These are phyloP conservation scores for Desmodus rotundus DNA, from an alignment of 2,113 vertebrate genomes.

Conservation along the genomic window DNA sequence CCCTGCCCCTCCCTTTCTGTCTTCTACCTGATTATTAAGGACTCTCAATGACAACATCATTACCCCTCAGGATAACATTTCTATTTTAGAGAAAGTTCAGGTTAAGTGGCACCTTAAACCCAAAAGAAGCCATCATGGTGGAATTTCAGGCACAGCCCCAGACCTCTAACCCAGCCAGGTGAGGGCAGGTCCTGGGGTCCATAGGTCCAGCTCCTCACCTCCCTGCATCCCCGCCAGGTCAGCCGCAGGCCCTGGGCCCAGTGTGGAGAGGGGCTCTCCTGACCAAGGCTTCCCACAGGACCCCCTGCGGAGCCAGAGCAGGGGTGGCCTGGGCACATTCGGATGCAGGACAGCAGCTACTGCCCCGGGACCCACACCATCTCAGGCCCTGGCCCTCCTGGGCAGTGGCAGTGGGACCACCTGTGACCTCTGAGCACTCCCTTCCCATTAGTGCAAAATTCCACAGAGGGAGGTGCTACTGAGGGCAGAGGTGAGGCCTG, in stretches of 20 bases:
- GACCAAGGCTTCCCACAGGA: neutral
- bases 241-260: neutral
- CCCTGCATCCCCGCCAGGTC: neutral
- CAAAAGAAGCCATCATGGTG: rapidly evolving
- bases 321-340: neutral
- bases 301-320: too few relatives aligned
- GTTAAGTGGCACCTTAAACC: neutral
- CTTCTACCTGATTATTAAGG: neutral
- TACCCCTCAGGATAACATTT: too few relatives aligned
- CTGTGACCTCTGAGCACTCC: too few relatives aligned
- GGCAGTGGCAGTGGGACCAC: too few relatives aligned
- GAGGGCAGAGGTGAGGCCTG: neutral
- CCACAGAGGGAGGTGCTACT: neutral
- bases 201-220: too few relatives aligned
- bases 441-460: neutral
- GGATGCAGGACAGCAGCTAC: neutral
- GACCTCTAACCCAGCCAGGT: neutral
- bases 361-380: rapidly evolving
- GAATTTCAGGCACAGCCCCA: neutral
- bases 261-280: neutral
- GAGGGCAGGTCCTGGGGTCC: neutral
- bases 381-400: neutral
- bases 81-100: neutral
- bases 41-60: neutral
- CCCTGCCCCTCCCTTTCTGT: neutral